Evolutionary conservation across 2,797 vertebrate genomes (phyloP).

Genomic region (Champsocephalus esox): DNA sequence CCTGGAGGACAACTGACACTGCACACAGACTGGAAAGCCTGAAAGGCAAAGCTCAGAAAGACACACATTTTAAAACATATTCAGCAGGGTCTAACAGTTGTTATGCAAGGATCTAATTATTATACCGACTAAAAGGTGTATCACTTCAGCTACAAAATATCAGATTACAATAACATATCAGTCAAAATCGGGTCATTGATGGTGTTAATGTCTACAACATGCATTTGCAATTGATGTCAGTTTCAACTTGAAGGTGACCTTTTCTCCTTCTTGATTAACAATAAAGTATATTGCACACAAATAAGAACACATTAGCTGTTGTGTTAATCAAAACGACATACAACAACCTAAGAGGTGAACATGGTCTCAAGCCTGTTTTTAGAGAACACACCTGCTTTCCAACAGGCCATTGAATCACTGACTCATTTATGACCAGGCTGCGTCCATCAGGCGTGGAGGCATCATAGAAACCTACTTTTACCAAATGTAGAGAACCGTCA

Average conservation of each 20-base stretch:
- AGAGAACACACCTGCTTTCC: slow-evolving; percentile 78
- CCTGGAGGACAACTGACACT: slow-evolving; percentile 79
- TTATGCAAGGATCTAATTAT: neutral
- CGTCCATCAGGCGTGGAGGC: slow-evolving; percentile 63
- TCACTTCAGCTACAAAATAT: too few species aligned
- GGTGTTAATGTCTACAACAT: too few species aligned
- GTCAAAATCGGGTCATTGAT: too few species aligned
- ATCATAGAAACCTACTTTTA: slow-evolving; percentile 82
- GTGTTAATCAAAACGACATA: slow-evolving; percentile 49
- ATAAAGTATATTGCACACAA: slow-evolving; percentile 19
- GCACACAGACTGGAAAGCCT: slow-evolving; percentile 80
- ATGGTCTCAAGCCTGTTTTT: slow-evolving; percentile 58
- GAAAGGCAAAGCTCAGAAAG: slow-evolving; percentile 55
- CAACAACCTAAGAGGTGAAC: slow-evolving; percentile 61
- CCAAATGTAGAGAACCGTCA: slow-evolving; percentile 73
- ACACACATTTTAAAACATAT: neutral
- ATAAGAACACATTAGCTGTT: slow-evolving; percentile 27
- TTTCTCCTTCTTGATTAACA: slow-evolving; percentile 1
- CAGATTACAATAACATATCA: too few species aligned
- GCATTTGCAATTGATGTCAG: too few species aligned
- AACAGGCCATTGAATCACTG: slow-evolving; percentile 75
- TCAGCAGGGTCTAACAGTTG: neutral
- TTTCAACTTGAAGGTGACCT: neutral
- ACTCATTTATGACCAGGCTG: slow-evolving; percentile 74
- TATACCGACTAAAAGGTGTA: neutral